Base-by-base conservation (phyloP, 2,797 vertebrate species). In the Gephyroberyx darwinii region DNA sequence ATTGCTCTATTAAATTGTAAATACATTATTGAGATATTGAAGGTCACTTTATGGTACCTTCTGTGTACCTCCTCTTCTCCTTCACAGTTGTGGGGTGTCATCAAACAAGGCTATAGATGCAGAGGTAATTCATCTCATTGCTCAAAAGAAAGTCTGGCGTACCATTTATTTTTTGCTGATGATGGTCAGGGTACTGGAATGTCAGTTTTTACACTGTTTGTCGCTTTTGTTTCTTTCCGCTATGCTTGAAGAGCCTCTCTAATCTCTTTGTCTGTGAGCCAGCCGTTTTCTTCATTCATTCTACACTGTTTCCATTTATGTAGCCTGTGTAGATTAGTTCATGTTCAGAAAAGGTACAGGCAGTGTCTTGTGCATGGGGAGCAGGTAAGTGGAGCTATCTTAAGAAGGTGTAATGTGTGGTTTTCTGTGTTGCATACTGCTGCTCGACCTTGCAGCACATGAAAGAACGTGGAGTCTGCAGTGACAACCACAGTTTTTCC, bases 51-150 rank as follows among this genome's bases (percentile, higher is more conserved):
- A 53, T 10, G 8, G 3, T 43, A 16, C 20, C 12, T 20, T 14
- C 4, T 37, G 55, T 58, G 51, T 30, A n/a, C 31, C 50, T 31
- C 1, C 17, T 74, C 17, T 54, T 85, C 37, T 84, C 41, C 74
- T 65, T 83, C 54, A 4, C 71, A 96, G 95, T 89, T 98, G 55
- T 98, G 97, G 97, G 97, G 97, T 52, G 95, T 98, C 86, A 98
- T 98, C 91, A 98, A 98, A 85, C 97, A 98, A 93, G 97, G 97
- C 72, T 97, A 96, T 86, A 95, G 94, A 78, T 98, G 97, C 91
- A 97, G 93, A 95, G 97, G 97, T 97, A 92, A 80, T 52, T 75
- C 13, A 43, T 64, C 30, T 51, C n/a, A 37, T 61, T n/a, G n/a
- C 2, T 5, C 26, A 65, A 8, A 41, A 0, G 9, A 50, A 71